A percentile compares a stretch with the other conserved stretches of the same genome.
Evolutionary conservation across 1,140 invertebrate genomes (phyloP).

Genomic region (Cyphomyrmex costatus): DNA sequence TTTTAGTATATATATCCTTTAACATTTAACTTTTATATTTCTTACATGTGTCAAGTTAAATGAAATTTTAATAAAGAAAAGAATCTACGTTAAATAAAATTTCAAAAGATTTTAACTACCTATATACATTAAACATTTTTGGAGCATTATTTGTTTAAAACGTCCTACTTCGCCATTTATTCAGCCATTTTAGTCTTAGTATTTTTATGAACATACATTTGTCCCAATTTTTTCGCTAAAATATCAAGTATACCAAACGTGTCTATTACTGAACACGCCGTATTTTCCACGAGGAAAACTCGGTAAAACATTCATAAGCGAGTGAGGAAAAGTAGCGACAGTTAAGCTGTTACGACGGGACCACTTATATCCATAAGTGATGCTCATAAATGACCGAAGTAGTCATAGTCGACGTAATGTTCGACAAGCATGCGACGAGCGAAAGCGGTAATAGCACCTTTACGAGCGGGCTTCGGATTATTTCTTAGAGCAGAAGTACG

Average conservation of each 20-base stretch:
- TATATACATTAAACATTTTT: background rate
- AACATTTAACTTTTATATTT: background rate
- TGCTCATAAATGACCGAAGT: constrained; percentile 50
- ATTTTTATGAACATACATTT: constrained; percentile 19
- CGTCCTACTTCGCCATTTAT: background rate
- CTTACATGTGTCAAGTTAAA: background rate
- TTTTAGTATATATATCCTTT: background rate
- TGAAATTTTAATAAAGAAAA: background rate
- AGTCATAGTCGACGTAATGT: constrained; percentile 55
- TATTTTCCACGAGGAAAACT: constrained; percentile 25
- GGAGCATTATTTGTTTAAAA: background rate
- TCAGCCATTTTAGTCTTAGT: background rate
- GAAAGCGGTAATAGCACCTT: constrained; percentile 33
- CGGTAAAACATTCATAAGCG: constrained; percentile 24
- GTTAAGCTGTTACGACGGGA: constrained; percentile 33
- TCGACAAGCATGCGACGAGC: constrained; percentile 39
- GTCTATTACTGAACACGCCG: constrained; percentile 5
- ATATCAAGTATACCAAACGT: background rate
- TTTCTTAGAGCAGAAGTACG: constrained; percentile 42
- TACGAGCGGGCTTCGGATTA: constrained; percentile 51
- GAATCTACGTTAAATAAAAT: background rate
- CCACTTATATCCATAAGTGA: constrained; percentile 55
- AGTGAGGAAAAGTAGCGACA: background rate
- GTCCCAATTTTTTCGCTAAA: background rate
- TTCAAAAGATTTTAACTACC: background rate